Evolutionary conservation across 2,113 vertebrate genomes (phyloP).

Genomic region (Hydrolagus affinis): DNA sequence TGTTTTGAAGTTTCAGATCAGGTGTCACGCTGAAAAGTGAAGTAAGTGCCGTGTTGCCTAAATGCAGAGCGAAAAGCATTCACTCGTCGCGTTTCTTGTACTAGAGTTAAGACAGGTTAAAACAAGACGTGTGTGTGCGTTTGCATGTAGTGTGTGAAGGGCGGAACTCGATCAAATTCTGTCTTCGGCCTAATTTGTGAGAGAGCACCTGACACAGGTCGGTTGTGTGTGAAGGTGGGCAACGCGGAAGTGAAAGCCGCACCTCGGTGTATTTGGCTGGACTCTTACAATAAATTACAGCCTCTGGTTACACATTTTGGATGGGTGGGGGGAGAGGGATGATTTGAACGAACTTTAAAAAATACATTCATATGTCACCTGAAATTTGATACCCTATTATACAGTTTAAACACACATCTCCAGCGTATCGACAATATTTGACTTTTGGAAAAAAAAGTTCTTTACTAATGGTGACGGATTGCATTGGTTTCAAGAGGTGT

Average conservation of each 20-base stretch:
- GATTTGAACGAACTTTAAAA: too few relatives aligned
- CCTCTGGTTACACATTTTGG: background rate
- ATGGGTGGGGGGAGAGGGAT: background rate
- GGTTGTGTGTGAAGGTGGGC: background rate
- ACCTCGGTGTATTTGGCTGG: background rate
- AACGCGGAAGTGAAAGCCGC: conserved; percentile 20
- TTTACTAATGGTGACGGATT: too few relatives aligned
- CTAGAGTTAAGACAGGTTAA: background rate
- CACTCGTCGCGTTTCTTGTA: background rate
- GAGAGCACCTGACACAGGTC: background rate
- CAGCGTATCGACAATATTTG: too few relatives aligned
- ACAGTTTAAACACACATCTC: too few relatives aligned
- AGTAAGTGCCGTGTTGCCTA: too few relatives aligned
- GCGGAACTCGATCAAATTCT: background rate
- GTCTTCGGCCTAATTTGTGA: background rate
- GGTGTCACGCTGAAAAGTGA: too few relatives aligned
- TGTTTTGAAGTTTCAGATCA: too few relatives aligned
- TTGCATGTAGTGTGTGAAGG: background rate
- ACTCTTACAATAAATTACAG: background rate
- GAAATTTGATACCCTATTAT: too few relatives aligned
- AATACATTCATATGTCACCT: too few relatives aligned
- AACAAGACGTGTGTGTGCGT: background rate
- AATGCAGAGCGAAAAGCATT: too few relatives aligned
- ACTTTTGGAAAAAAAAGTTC: too few relatives aligned
- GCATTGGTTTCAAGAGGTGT: too few relatives aligned